Percentiles rank a stretch among this genome's conserved stretches.
phyloP scores from a whole-genome alignment of 2,797 vertebrate species.

The Xiphorhynchus erythropygius region DNA sequence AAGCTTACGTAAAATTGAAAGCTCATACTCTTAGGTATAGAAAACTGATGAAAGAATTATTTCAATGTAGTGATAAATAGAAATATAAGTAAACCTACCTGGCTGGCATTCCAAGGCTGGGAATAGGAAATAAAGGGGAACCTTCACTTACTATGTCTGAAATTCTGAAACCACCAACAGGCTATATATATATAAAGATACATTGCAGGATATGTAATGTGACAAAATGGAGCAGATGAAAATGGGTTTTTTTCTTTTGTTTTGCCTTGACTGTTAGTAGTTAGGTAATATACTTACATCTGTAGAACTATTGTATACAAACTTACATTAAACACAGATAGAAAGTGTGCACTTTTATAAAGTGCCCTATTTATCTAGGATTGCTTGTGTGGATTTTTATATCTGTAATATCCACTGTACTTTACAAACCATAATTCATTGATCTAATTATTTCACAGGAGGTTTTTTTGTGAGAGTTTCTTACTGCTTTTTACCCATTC shows the following conservation, averaged over 20 bases:
- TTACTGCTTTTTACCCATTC: not conserved
- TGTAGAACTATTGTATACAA: not conserved
- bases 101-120: not conserved
- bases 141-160: not conserved
- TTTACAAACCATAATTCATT: not conserved
- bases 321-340: not conserved
- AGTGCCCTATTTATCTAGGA: not conserved
- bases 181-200: not conserved
- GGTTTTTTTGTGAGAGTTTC: not conserved
- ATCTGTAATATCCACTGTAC: not conserved
- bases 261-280: not conserved
- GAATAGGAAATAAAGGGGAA: not conserved
- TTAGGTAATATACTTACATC: not conserved
- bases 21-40: not conserved
- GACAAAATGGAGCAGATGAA: not conserved
- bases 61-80: not conserved
- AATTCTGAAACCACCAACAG: not conserved
- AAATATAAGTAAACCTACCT: not conserved
- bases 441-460: not conserved
- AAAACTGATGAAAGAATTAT: not conserved
- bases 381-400: not conserved
- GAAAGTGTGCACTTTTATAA: not conserved
- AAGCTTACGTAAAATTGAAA: slow-evolving; percentile 5
- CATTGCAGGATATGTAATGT: not conserved
- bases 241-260: fast-evolving